phyloP scores from a whole-genome alignment of 2,888 invertebrate genomes.

The Vandiemenella viatica region DNA sequence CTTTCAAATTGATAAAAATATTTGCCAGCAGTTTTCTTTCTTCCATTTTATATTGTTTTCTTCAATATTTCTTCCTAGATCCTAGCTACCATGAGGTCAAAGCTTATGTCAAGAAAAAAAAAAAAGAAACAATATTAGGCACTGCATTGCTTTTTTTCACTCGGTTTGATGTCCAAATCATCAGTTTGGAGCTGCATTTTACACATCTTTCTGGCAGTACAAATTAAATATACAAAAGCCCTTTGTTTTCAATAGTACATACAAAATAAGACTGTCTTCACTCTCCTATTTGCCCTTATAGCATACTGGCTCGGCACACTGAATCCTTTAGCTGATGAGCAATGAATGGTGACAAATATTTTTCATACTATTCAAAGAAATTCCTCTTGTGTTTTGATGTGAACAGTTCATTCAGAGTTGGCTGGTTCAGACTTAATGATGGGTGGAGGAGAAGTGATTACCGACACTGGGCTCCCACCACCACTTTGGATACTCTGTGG shows the following conservation, averaged over 20 bases:
- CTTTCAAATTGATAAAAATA: constrained; percentile 17
- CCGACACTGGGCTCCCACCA: constrained; percentile 22
- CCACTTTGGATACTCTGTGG: not conserved
- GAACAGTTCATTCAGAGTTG: constrained; percentile 9
- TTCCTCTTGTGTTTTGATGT: not conserved
- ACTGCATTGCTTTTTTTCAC: constrained; percentile 3
- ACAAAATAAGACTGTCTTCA: constrained; percentile 6
- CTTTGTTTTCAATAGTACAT: constrained; percentile 4
- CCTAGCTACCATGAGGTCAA: constrained; percentile 10
- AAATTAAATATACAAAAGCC: constrained; percentile 11
- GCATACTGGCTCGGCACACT: not conserved
- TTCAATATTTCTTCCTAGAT: constrained; percentile 1
- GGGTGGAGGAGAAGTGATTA: constrained; percentile 22
- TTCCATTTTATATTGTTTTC: constrained; percentile 1
- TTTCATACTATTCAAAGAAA: too few species aligned
- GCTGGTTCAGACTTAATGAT: constrained; percentile 18
- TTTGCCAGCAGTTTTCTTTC: constrained; percentile 12
- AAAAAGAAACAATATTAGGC: constrained; percentile 7
- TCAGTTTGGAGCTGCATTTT: not conserved
- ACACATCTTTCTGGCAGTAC: constrained; percentile 8
- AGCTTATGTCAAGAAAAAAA: constrained; percentile 7
- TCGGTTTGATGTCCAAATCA: not conserved
- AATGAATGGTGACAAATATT: constrained; percentile 1
- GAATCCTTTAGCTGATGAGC: constrained; percentile 3
- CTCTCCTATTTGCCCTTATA: not conserved